Base-by-base conservation (phyloP, 53 echinoderm and acorn worm genomes). In the Arbacia lixula region DNA sequence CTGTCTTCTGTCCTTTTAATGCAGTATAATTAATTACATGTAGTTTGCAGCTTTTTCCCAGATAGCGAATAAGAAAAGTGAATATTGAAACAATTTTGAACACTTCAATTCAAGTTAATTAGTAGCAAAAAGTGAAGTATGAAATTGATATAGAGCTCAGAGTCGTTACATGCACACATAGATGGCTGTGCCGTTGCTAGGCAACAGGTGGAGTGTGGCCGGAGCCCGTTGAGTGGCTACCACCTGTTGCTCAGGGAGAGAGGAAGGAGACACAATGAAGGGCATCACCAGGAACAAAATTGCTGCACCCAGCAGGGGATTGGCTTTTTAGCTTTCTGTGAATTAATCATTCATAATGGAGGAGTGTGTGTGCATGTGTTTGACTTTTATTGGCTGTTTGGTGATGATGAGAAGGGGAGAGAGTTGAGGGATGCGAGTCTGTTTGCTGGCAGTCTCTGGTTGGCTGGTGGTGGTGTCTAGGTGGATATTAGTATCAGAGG, bases 281-380 rank as follows among this genome's bases (percentile, higher is more conserved):
- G 10, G 16, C 41, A 28, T 29, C 20, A 42, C 36, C 40, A 25
- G 22, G 39, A 69, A 69, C 69, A 69, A 69, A 69, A 42, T 69
- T 46, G 49, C 49, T 14, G 9, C 49, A 46, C 8, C 49, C 49
- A 27, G 11, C 2, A 8, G 36, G 29, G 66, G 69, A 14, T 29
- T 69, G 20, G 34, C n/a, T 69, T 69, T 42, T 69, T 69, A 69
- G 69, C 43, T 69, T 28, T 66, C 36, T 69, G 69, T 69, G 41
- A 69, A 69, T 69, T 69, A 69, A 69, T 69, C 40, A 69, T 69
- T 43, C 28, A 69, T 28, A n/a, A n/a, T n/a, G n/a, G n/a, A n/a
- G n/a, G n/a, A n/a, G n/a, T n/a, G n/a, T n/a, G n/a, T n/a, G n/a
- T n/a, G n/a, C n/a, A n/a, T n/a, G n/a, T n/a, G 32, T n/a, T 26